Conservation (phyloP, 2,113 vertebrate species). For the Tilapia sparmanii region DNA sequence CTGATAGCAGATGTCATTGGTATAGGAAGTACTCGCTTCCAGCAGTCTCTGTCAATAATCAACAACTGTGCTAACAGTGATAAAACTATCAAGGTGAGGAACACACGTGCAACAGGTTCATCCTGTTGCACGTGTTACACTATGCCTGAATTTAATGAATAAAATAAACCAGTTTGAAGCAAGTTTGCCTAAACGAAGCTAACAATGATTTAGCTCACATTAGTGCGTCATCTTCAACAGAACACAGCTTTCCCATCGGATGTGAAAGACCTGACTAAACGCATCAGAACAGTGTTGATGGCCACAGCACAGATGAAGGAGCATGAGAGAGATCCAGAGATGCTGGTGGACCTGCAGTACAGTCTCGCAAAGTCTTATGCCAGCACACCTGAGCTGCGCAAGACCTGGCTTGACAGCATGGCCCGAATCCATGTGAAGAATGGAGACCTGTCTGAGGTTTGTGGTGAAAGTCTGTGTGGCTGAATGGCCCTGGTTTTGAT, state of each 20-base stretch:
- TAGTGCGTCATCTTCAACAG: conserved; percentile 51
- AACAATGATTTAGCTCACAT: background rate
- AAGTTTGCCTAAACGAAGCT: background rate
- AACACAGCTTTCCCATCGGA: conserved; percentile 94
- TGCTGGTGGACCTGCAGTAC: conserved; percentile 98
- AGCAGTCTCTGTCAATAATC: conserved; percentile 96
- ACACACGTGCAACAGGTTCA: background rate
- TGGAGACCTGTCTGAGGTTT: conserved; percentile 92
- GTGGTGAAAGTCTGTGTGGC: background rate
- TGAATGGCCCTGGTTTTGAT: background rate
- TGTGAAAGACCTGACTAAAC: conserved; percentile 95
- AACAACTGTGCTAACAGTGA: conserved; percentile 98
- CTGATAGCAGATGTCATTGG: conserved; percentile 96
- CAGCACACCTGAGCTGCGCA: conserved; percentile 94
- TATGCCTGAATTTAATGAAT: background rate
- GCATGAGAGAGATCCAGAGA: conserved; percentile 95
- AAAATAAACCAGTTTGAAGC: background rate
- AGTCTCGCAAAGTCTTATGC: conserved; percentile 97
- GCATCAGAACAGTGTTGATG: conserved; percentile 97
- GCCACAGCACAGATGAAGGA: conserved; percentile 99
- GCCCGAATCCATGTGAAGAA: conserved; percentile 97
- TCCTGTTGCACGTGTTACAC: too few relatives aligned
- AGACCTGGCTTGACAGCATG: conserved; percentile 99
- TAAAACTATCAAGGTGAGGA: conserved; percentile 86
- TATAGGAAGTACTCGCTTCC: conserved; percentile 95